Percentiles rank a stretch among this genome's conserved stretches.
Conservation (phyloP, 2,888 invertebrate species). For the Dicyrtomina minuta region DNA sequence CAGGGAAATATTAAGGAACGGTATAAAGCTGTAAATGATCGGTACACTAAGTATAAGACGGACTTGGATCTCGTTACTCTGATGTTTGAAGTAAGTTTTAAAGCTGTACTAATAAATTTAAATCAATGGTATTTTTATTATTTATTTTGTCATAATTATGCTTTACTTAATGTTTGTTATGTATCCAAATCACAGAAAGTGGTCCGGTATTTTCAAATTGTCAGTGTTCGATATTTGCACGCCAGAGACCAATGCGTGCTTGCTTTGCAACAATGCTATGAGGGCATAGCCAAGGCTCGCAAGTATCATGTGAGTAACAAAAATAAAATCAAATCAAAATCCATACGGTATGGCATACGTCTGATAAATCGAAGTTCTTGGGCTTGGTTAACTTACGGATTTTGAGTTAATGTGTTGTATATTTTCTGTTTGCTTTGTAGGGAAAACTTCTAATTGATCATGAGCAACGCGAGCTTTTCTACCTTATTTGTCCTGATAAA, state of each 20-base stretch:
- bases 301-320: conserved; percentile 27
- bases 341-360: not conserved
- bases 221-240: conserved; percentile 3
- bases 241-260: conserved; percentile 19
- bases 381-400: no score
- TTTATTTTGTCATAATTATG: no score
- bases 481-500: conserved; percentile 36
- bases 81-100: conserved; percentile 13
- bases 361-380: no score
- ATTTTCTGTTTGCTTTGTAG: conserved; percentile 7
- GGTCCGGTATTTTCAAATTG: conserved; percentile 1
- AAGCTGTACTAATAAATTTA: not conserved
- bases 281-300: conserved; percentile 14
- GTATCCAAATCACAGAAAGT: conserved; percentile 14
- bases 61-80: not conserved
- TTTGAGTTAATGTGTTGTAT: not conserved
- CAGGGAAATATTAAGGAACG: conserved; percentile 9
- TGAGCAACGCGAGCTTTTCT: conserved; percentile 31
- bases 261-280: conserved; percentile 23
- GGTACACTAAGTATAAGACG: not conserved
- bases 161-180: no score
- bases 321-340: not conserved
- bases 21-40: conserved; percentile 12
- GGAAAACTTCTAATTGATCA: conserved; percentile 32
- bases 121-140: no score